Conservation (phyloP, 2,888 invertebrate genomes). For the Chydorus sphaericus region DNA sequence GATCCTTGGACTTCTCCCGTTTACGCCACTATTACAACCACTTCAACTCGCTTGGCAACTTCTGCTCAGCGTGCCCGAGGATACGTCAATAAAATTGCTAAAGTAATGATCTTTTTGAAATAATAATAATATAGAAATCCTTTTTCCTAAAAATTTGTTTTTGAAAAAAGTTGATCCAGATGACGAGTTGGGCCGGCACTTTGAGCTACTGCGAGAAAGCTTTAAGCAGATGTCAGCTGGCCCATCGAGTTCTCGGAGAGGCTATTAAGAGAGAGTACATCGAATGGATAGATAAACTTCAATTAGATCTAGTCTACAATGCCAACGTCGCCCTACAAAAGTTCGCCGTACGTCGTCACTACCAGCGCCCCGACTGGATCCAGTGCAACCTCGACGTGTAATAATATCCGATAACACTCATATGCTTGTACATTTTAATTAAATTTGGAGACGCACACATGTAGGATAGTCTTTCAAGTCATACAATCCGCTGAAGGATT, state of each 20-base stretch:
- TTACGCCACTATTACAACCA: not conserved
- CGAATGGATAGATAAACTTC: not conserved
- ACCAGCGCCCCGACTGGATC: constrained; percentile 9
- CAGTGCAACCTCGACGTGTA: constrained; percentile 12
- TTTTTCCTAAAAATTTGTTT: not conserved
- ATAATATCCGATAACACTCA: no score
- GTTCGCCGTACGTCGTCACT: not conserved
- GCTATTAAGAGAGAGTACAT: constrained; percentile 1
- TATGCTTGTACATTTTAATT: not conserved
- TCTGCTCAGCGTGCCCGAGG: constrained; percentile 9
- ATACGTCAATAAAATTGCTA: constrained; percentile 12
- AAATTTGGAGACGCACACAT: not conserved
- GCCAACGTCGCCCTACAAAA: not conserved
- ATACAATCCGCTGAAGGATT: constrained; percentile 8
- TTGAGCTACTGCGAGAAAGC: not conserved
- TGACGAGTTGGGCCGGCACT: constrained; percentile 4
- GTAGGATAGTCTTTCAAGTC: constrained; percentile 10
- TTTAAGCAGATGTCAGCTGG: constrained; percentile 6
- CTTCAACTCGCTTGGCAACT: not conserved
- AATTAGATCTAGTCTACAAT: not conserved
- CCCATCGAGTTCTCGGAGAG: constrained; percentile 8
- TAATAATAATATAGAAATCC: not conserved
- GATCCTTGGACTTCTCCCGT: constrained; percentile 3
- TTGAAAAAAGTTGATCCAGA: constrained; percentile 1
- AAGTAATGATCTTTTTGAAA: not conserved